Percentiles rank a stretch among this genome's conserved stretches.
Conservation (phyloP, 2,113 vertebrate species). For the Microtus pennsylvanicus region DNA sequence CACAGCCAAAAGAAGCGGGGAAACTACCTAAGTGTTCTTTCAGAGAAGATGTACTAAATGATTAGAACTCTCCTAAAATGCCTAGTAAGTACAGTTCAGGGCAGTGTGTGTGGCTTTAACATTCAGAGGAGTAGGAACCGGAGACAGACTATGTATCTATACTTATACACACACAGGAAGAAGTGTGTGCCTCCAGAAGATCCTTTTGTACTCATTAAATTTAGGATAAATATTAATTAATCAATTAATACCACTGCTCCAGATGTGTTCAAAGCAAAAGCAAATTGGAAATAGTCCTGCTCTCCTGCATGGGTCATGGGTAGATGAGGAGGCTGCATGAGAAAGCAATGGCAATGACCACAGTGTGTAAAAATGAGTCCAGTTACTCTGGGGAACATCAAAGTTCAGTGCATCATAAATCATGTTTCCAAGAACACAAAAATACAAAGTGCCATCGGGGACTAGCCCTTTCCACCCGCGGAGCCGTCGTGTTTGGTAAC, state of each 20-base stretch:
- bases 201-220: not conserved
- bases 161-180: not conserved
- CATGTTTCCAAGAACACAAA: not conserved
- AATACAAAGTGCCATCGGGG: not conserved
- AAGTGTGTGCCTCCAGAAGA: not conserved
- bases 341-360: not conserved
- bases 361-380: not conserved
- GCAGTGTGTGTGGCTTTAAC: not conserved
- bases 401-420: not conserved
- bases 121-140: not conserved
- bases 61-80: not conserved
- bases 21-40: not conserved
- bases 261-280: not conserved
- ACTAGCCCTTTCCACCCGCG: too few relatives aligned
- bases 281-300: not conserved
- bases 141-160: not conserved
- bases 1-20: not conserved
- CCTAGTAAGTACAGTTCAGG: not conserved
- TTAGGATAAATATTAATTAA: not conserved
- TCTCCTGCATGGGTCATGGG: not conserved
- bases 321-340: not conserved
- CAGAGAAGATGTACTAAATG: not conserved
- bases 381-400: not conserved
- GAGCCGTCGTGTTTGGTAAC: too few relatives aligned
- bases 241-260: not conserved